Evolutionary conservation across 2,113 vertebrate species (phyloP), one percentile per base, ranked within the genome.

Genomic region (Paramormyrops kingsleyae): DNA sequence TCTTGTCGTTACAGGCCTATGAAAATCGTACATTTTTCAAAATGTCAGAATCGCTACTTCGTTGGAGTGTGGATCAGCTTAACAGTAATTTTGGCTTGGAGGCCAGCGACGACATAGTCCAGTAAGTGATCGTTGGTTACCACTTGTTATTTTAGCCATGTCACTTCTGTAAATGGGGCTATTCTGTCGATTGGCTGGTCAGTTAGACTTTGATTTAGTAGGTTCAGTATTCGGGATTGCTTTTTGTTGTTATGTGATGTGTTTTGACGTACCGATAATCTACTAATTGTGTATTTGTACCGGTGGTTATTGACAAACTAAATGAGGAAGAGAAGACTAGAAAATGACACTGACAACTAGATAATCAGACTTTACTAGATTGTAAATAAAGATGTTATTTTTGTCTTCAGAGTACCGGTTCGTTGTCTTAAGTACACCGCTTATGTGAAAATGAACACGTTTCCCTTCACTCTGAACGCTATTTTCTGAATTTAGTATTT

Each of bases 31-130:
- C 44, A 8, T 31, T 47, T 42, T 21, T 27, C 50, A 39, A 27
- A 35, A 96, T 97, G 91, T 92, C 91, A 21, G 95, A 96, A 0
- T 52, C 87, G 27, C 92, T 98, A 15, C 44, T 97, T 91, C 92
- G 92, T 4, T 99, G 98, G 98, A 98, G 97, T 87, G 95, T 96
- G 49, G 95, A 96, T 83, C 95, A 97, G 89, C 89, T 99, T 84
- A 94, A 96, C 27, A 95, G 95, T 13, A 94, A 94, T 59, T 99
- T 99, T 83, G 95, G 96, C 6, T 89, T 99, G 93, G 97, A 98
- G 59, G 97, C 97, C 46, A 96, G 96, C 94, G 97, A 98, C 93
- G 98, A 99, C 66, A 96, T 99, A 47, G 95, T 98, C 88, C 95
- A 95, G 98, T 99, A 93, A 97, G 97, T 92, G 47, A 47, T 83